Percentiles rank a stretch among this genome's conserved stretches.
Evolutionary conservation across 2,888 invertebrate species (phyloP).

Genomic region (Brachynemurus nebulosus): DNA sequence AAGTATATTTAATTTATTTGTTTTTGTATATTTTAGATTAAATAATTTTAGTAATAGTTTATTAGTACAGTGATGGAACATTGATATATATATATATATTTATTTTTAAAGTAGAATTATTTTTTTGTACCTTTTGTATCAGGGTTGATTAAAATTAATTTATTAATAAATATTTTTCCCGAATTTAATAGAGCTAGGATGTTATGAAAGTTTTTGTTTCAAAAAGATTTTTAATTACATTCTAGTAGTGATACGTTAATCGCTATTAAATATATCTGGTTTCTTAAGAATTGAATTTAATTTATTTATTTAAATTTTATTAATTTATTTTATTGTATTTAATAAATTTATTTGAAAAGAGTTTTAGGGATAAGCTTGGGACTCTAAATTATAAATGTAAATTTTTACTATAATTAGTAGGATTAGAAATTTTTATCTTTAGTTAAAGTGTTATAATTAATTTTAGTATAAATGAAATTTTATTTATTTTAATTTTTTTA

Average conservation of each 20-base stretch:
- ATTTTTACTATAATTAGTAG: conserved; percentile 34
- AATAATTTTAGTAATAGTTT: conserved; percentile 31
- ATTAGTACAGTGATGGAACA: conserved; percentile 43
- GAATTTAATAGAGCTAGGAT: conserved; percentile 49
- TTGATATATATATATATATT: conserved; percentile 36
- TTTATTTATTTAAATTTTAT: conserved; percentile 23
- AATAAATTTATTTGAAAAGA: background rate
- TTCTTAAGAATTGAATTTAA: conserved; percentile 48
- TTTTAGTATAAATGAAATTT: conserved; percentile 35
- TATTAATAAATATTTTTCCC: conserved; percentile 35
- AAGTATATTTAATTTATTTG: background rate
- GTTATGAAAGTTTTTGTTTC: conserved; percentile 40
- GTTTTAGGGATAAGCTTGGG: background rate
- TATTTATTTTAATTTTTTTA: conserved; percentile 31
- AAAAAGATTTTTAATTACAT: conserved; percentile 47
- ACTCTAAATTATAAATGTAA: conserved; percentile 46
- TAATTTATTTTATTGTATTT: background rate
- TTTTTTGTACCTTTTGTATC: conserved; percentile 58
- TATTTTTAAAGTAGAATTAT: conserved; percentile 38
- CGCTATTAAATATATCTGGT: conserved; percentile 54
- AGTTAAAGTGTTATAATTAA: conserved; percentile 30
- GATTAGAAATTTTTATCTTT: conserved; percentile 42
- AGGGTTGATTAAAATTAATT: conserved; percentile 45
- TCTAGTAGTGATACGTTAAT: conserved; percentile 50
- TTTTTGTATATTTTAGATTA: conserved; percentile 17